Evolutionary conservation across 1,140 invertebrate species (phyloP), one percentile per base, ranked within the genome.

Genomic region (Maniola jurtina): DNA sequence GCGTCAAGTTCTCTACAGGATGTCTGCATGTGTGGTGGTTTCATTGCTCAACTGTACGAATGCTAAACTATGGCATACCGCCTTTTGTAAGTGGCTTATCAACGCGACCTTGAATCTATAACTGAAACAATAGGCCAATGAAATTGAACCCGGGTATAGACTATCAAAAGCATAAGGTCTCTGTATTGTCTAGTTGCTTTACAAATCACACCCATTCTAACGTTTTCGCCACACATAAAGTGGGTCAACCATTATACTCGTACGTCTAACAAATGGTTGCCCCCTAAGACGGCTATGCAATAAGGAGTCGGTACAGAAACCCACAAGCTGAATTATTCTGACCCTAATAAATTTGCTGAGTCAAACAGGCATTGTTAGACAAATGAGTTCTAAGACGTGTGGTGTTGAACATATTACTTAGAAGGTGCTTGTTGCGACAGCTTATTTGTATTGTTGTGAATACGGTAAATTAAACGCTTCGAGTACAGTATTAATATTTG

Each of bases 301-400:
- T 88, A 88, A 89, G 83, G 84, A 85, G 79, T 76, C 74, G 78
- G 80, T 81, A 82, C 79, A 78, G 80, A 81, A 85, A 80, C 86
- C 84, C 87, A 72, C 81, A 83, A 87, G 82, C 83, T 84, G 84
- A 83, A 87, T 87, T 87, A 88, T 88, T 88, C 80, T 86, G 82
- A 88, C 87, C 87, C 86, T 89, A 89, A 89, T 89, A 88, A 89
- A 89, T 89, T 89, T 85, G 73, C 79, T 79, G 76, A 86, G 86
- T 87, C 85, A 86, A 88, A 88, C 84, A 77, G 79, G 82, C 78
- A 81, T 84, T 87, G 86, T 85, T 79, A 84, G 84, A 89, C 83
- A 87, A 89, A 88, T 88, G 84, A 82, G 82, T 84, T 84, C 77
- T 71, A 81, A 89, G 84, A 86, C 77, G 77, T 83, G 79, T 74